Evolutionary conservation across 2,888 invertebrate species (phyloP).

Genomic region (Mycalesis mineus): DNA sequence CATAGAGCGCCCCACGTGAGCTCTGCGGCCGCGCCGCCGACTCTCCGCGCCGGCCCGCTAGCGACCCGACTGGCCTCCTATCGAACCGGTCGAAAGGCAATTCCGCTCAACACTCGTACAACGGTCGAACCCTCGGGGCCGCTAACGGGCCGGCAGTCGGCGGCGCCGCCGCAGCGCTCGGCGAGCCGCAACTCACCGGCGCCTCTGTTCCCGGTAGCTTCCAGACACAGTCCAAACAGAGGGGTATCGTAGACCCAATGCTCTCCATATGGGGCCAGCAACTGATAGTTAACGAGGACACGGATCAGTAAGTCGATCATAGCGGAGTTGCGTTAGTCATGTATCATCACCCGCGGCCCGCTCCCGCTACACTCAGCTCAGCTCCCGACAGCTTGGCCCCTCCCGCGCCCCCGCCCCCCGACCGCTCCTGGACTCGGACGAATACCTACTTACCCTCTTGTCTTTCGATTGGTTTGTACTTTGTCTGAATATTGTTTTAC

Average conservation of each 20-base stretch:
- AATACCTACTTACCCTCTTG: conserved; percentile 17
- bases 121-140: background rate
- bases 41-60: background rate
- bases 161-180: conserved; percentile 23
- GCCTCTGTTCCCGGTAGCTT: conserved; percentile 81
- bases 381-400: conserved; percentile 49
- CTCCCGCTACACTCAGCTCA: conserved; percentile 55
- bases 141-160: conserved; percentile 12
- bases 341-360: conserved; percentile 50
- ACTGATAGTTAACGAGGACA: conserved; percentile 98
- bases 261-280: conserved; percentile 99
- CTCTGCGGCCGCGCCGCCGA: conserved; percentile 23
- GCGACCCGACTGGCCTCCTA: background rate
- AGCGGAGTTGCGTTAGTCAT: conserved; percentile 54
- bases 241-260: conserved; percentile 98
- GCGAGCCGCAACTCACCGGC: conserved; percentile 49
- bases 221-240: conserved; percentile 93
- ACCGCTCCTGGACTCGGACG: conserved; percentile 45
- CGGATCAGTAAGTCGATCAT: conserved; percentile 91
- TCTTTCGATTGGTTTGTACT: background rate
- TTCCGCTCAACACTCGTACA: too few relatives aligned
- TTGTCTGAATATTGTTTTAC: background rate
- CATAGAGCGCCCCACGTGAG: conserved; percentile 21
- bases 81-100: too few relatives aligned
- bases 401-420: conserved; percentile 40